Evolutionary conservation across 2,888 invertebrate species (phyloP).

Genomic region (Antitype chi): DNA sequence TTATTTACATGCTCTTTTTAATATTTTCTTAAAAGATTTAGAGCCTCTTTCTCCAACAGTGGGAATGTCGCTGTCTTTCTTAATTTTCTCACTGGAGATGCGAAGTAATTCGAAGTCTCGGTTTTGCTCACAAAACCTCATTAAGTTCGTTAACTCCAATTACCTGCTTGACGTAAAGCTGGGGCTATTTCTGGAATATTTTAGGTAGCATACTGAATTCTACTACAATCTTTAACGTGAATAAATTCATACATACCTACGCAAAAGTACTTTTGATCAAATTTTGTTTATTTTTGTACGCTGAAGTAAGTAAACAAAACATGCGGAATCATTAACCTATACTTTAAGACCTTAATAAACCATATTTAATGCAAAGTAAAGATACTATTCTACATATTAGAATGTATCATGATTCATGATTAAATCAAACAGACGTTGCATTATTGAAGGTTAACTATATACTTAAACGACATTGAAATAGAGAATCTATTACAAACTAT

Average conservation of each 20-base stretch:
- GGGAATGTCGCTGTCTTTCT: constrained; percentile 42
- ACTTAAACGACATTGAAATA: background rate
- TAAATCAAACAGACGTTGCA: background rate
- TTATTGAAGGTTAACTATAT: background rate
- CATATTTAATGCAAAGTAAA: background rate
- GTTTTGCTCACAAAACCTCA: constrained; percentile 46
- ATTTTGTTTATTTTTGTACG: background rate
- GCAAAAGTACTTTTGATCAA: background rate
- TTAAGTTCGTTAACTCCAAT: constrained; percentile 43
- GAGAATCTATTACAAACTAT: background rate
- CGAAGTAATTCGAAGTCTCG: constrained; percentile 14
- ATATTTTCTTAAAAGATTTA: constrained; percentile 19
- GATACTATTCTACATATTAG: background rate
- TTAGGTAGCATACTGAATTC: constrained; percentile 29
- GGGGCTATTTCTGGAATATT: constrained; percentile 33
- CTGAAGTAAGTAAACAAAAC: background rate
- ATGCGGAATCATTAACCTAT: background rate
- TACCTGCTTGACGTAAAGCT: constrained; percentile 29
- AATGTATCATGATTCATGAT: background rate
- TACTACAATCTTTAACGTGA: background rate
- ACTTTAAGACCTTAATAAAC: background rate
- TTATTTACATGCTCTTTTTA: background rate
- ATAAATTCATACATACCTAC: background rate
- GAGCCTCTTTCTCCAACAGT: constrained; percentile 1
- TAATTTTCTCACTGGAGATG: constrained; percentile 34